Base-by-base conservation (phyloP, 2,113 vertebrate genomes). In the Rhegmatorhina hoffmannsi region DNA sequence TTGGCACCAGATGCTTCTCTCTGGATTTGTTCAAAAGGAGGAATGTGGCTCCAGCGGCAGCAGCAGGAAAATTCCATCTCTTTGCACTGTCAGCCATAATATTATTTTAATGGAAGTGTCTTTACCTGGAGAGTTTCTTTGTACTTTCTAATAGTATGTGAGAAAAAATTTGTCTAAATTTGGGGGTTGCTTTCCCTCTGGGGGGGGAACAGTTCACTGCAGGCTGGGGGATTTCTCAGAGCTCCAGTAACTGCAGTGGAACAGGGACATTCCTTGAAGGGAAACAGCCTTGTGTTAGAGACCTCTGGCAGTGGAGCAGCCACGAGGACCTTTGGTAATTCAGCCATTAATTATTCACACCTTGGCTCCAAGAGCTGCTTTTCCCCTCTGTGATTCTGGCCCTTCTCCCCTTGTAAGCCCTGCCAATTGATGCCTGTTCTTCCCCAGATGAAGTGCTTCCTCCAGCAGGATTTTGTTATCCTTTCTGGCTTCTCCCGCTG, bases 291-390 rank as follows among this genome's bases (percentile, higher is more conserved):
- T 11, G 63, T 66, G 29, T 60, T 56, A 25, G 44, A 84, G 44
- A 59, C 49, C 74, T 78, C 59, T 34, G 83, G 55, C 34, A 72
- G 10, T 0, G 17, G 17, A 75, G 34, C 7, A 4, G 58, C 64
- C 73, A 3, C 6, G 14, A 62, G 52, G 84, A 81, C 47, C 76
- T 55, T 13, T 18, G 36, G 74, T 70, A 46, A 74, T 86, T 40
- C 67, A 59, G 19, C 31, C 44, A 5, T 89, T 91, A 89, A 89
- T 97, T 93, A 94, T 67, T 84, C 58, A 24, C 76, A 56, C 29
- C 66, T 40, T 59, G 81, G 26, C 50, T 86, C 62, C 14, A 46
- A n/a, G 72, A 34, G 46, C 12, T 69, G n/a, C 40, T 58, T 76
- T 90, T 60, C 67, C 15, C 47, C 56, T 55, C 9, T 16, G 38